Evolutionary conservation across 2,888 invertebrate genomes (phyloP).

Genomic region (Linnaemya tessellans): DNA sequence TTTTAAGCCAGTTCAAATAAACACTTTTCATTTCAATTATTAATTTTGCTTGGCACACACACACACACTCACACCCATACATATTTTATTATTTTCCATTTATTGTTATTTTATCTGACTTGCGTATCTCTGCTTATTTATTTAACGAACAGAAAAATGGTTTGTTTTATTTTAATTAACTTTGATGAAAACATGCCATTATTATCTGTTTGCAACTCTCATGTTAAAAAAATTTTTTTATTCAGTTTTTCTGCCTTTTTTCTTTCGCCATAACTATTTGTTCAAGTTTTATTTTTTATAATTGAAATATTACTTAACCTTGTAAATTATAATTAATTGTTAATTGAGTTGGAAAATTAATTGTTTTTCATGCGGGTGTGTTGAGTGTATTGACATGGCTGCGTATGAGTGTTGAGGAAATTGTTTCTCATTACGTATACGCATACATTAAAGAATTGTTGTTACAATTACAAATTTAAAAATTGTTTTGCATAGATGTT

Average conservation of each 20-base stretch:
- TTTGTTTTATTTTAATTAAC: slow-evolving; percentile 65
- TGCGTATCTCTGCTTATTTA: slow-evolving; percentile 27
- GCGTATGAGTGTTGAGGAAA: slow-evolving; percentile 37
- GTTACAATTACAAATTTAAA: background rate
- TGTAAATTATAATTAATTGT: slow-evolving; percentile 41
- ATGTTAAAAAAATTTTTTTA: slow-evolving; percentile 1
- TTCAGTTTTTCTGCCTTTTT: background rate
- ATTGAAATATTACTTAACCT: slow-evolving; percentile 29
- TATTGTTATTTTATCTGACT: slow-evolving; percentile 1
- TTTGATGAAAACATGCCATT: slow-evolving; percentile 35
- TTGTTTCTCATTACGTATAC: slow-evolving; percentile 16
- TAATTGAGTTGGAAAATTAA: slow-evolving; percentile 12
- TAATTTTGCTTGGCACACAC: slow-evolving; percentile 25
- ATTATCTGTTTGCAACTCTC: slow-evolving; percentile 25
- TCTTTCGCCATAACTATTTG: slow-evolving; percentile 19
- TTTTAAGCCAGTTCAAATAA: slow-evolving; percentile 9
- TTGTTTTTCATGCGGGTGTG: background rate
- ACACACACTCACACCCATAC: background rate
- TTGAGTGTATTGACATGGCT: background rate
- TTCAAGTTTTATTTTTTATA: slow-evolving; percentile 2
- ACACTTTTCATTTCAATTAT: slow-evolving; percentile 55
- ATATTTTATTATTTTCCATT: background rate
- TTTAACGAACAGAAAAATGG: slow-evolving; percentile 40
- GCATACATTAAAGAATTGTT: background rate
- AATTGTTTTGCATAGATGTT: too few relatives aligned